Evolutionary conservation across 2,113 vertebrate genomes (phyloP).

Genomic region (Hirundichthys speculiger): DNA sequence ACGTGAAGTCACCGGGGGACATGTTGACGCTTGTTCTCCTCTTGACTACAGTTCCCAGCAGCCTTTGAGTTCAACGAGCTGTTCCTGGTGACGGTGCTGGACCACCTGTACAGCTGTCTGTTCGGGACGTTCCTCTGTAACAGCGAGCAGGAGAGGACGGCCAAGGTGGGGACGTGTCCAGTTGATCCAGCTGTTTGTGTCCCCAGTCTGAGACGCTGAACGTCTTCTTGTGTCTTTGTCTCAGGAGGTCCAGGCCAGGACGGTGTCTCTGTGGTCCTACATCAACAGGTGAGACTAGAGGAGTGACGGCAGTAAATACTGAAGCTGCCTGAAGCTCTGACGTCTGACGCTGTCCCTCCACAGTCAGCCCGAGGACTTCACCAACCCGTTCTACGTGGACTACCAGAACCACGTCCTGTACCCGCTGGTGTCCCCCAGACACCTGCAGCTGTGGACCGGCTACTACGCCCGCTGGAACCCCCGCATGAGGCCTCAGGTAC

Average conservation of each 20-base stretch:
- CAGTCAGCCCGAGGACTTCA: conserved; percentile 92
- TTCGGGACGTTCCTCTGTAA: conserved; percentile 96
- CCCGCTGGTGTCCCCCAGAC: conserved; percentile 90
- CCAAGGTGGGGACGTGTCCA: conserved; percentile 78
- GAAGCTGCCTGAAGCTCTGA: background rate
- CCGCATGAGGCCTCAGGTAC: conserved; percentile 93
- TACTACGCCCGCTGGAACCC: conserved; percentile 97
- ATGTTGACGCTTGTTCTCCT: background rate
- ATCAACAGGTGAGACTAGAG: conserved; percentile 82
- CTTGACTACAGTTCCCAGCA: conserved; percentile 87
- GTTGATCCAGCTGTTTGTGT: too few species aligned
- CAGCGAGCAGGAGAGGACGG: conserved; percentile 89
- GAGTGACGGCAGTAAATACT: too few species aligned
- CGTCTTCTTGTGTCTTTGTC: conserved; percentile 11
- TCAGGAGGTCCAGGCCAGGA: conserved; percentile 88
- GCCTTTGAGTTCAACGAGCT: conserved; percentile 97
- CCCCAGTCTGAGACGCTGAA: too few species aligned
- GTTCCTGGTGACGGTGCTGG: conserved; percentile 93
- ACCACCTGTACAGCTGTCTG: conserved; percentile 97
- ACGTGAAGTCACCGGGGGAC: too few species aligned
- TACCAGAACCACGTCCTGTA: conserved; percentile 93
- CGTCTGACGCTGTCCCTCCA: background rate
- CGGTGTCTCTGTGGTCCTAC: conserved; percentile 93
- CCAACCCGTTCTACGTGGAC: conserved; percentile 94
- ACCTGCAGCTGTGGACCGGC: conserved; percentile 93